These are phyloP conservation scores for Pseudeuparius sepicola DNA, from an alignment of 2,888 invertebrate genomes.

Conservation along the genomic window DNA sequence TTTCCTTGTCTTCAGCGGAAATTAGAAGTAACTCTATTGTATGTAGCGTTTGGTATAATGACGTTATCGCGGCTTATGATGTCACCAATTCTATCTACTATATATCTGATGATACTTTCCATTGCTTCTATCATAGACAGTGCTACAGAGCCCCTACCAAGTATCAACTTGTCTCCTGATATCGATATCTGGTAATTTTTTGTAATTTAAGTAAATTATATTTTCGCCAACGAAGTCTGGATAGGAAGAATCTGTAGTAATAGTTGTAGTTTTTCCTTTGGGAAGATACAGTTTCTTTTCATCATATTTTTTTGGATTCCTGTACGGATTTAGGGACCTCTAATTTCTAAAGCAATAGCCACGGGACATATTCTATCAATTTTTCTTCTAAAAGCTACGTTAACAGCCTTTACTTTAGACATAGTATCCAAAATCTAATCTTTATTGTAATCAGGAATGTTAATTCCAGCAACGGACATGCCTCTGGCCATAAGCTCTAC, in stretches of 20 bases:
- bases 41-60: conserved; percentile 37
- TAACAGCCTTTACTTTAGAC: conserved; percentile 39
- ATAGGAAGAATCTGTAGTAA: conserved; percentile 44
- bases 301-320: no score
- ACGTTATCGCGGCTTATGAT: conserved; percentile 44
- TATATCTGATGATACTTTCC: no score
- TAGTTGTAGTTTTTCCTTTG: conserved; percentile 34
- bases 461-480: conserved; percentile 42
- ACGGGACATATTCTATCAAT: conserved; percentile 56
- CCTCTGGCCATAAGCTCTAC: conserved; percentile 44
- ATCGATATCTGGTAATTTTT: conserved; percentile 42
- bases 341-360: conserved; percentile 76
- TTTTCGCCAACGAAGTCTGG: conserved; percentile 45
- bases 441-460: conserved; percentile 40
- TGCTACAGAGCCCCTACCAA: conserved; percentile 64
- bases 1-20: no score
- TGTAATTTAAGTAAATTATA: conserved; percentile 46
- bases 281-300: no score
- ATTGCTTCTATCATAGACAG: conserved; percentile 57
- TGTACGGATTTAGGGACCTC: conserved; percentile 83
- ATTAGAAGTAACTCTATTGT: conserved; percentile 37
- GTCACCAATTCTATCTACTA: conserved; percentile 44
- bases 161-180: conserved; percentile 41
- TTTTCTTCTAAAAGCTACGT: conserved; percentile 49
- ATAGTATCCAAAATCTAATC: conserved; percentile 40